Evolutionary conservation across 2,113 vertebrate genomes (phyloP), one percentile per base, ranked within the genome.

Genomic region (Mus pahari): DNA sequence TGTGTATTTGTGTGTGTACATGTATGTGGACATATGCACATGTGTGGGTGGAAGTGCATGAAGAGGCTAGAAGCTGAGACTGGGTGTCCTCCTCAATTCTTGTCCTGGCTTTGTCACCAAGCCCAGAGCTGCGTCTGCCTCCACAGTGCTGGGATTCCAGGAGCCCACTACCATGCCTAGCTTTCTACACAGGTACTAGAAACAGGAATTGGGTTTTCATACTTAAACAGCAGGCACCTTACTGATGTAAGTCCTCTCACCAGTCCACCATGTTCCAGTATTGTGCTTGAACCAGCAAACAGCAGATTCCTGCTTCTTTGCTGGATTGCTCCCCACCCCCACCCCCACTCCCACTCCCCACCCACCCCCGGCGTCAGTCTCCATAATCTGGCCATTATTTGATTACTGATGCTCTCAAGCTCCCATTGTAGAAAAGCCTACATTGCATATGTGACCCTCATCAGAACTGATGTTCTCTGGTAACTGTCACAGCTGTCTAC

Each of bases 371-470:
- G 60, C n/a, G 62, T 20, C 64, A 71, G 36, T 19, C 73, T 39
- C 64, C 17, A 26, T 48, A 86, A 0, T 89, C 64, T 92, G 81
- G n/a, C 50, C 95, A 64, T 88, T 42, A n/a, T n/a, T 13, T 66
- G 64, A 62, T 84, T 83, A 92, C 2, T 28, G 78, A 1, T 0
- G 4, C 33, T 88, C 88, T 92, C 77, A 55, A 33, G 7, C 45
- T 96, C 73, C 95, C 83, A 73, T 42, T 87, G 60, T 45, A 95
- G 78, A 55, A 68, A 36, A 77, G 42, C 8, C 36, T 45, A n/a
- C 33, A 93, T 53, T 62, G 10, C 70, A 71, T 62, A 93, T 24
- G 13, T 82, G 17, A 73, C 60, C 91, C 20, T 0, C 50, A 73
- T 48, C 22, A 73, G 68, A 83, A 24, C 58, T 75, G 83, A 66